phyloP scores from a whole-genome alignment of 2,797 vertebrate species.

The Rhinogobio ventralis region DNA sequence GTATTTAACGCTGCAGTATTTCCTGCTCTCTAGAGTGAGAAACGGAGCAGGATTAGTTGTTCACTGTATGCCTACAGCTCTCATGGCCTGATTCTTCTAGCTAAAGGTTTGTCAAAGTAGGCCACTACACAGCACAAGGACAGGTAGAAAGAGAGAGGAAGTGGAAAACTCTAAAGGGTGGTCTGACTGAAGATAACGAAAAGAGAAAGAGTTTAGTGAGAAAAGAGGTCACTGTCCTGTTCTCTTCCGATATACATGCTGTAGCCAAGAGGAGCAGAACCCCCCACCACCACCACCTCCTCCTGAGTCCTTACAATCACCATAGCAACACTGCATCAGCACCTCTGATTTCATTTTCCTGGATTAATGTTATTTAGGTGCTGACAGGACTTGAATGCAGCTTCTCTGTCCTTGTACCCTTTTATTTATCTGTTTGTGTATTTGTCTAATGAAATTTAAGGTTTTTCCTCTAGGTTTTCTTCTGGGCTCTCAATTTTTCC shows the following conservation, averaged over 20 bases:
- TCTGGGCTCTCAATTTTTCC: background rate
- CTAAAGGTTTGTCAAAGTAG: conserved; percentile 31
- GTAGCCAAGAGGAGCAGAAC: too few species aligned
- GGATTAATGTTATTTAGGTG: background rate
- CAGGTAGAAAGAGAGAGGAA: conserved; percentile 20
- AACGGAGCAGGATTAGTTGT: conserved; percentile 21
- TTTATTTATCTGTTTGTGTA: background rate
- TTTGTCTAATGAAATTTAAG: background rate
- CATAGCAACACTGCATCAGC: conserved; percentile 41
- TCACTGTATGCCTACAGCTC: background rate
- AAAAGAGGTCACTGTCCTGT: background rate
- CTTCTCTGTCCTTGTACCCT: background rate
- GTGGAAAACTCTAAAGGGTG: background rate
- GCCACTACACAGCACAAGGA: conserved; percentile 41
- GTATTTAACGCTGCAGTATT: conserved; percentile 15
- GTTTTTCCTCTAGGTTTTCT: background rate
- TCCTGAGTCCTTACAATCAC: conserved; percentile 7
- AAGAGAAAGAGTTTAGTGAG: background rate
- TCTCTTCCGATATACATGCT: too few species aligned
- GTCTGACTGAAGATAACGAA: background rate
- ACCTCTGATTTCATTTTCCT: background rate
- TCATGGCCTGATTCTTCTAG: conserved; percentile 43
- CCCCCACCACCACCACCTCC: background rate
- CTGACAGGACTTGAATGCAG: background rate
- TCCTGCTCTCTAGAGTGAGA: background rate